Percentiles rank a stretch among this genome's conserved stretches.
phyloP scores from a whole-genome alignment of 1,140 invertebrate genomes.

The Ceratoteleas bidentatus region DNA sequence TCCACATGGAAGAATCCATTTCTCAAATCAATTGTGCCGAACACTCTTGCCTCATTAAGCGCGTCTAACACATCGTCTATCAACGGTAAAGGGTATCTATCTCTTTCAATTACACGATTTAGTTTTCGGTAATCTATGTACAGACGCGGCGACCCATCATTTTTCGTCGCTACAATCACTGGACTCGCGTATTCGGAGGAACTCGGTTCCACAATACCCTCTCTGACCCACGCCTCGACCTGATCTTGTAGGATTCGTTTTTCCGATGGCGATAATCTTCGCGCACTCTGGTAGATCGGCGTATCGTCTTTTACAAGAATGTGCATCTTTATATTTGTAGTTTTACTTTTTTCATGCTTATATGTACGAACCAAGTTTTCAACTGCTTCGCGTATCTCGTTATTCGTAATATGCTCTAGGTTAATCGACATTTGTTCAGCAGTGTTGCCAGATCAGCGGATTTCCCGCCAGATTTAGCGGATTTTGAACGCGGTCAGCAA shows the following conservation, averaged over 20 bases:
- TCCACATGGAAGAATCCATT: conserved; percentile 26
- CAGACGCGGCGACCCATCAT: background rate
- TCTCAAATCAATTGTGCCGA: conserved; percentile 16
- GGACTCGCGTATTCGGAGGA: no score
- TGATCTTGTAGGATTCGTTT: conserved; percentile 13
- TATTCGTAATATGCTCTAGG: no score
- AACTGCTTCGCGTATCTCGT: no score
- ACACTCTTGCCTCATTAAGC: background rate
- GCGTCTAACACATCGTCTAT: conserved; percentile 8
- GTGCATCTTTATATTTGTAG: conserved; percentile 5
- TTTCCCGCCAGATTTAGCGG: background rate
- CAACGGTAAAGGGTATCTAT: conserved; percentile 10
- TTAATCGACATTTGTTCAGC: no score
- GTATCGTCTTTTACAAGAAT: conserved; percentile 6
- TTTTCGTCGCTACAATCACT: no score
- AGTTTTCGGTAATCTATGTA: conserved; percentile 8
- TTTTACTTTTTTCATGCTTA: no score
- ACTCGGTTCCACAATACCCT: no score
- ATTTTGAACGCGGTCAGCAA: no score
- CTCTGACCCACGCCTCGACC: conserved; percentile 17
- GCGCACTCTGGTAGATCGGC: background rate
- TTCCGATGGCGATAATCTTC: conserved; percentile 11
- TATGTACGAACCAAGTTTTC: no score
- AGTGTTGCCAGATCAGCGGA: background rate
- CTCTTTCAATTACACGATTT: background rate